Percentiles rank a stretch among this genome's conserved stretches.
Conservation (phyloP, 2,113 vertebrate genomes). For the Nesogale talazaci region DNA sequence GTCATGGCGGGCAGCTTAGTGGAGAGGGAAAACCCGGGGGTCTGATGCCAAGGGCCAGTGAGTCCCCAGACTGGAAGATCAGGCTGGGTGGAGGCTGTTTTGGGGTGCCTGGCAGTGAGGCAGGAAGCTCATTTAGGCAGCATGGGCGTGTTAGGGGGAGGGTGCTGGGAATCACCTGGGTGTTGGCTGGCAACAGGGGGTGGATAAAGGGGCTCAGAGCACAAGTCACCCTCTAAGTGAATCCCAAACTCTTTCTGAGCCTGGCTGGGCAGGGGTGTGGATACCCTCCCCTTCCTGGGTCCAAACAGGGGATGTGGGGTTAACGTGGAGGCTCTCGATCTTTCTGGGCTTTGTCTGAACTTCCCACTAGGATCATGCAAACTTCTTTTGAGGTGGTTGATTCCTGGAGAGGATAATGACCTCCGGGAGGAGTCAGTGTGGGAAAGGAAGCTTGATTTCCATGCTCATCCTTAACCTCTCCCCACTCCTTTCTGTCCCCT, state of each 20-base stretch:
- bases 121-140: not conserved
- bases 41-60: not conserved
- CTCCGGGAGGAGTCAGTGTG: not conserved
- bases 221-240: not conserved
- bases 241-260: not conserved
- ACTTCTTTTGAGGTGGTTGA: not conserved
- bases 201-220: not conserved
- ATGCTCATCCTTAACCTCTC: not conserved
- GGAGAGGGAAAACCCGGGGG: not conserved
- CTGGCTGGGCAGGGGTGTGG: not conserved
- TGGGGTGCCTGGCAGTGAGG: not conserved
- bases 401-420: not conserved
- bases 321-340: not conserved
- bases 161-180: not conserved
- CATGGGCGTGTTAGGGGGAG: not conserved
- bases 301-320: not conserved
- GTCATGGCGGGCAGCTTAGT: not conserved
- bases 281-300: not conserved
- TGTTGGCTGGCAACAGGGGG: not conserved
- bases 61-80: not conserved
- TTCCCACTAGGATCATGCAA: no score
- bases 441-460: not conserved
- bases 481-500: not conserved
- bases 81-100: rapidly evolving
- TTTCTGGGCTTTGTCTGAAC: not conserved